Base-by-base conservation (phyloP, 1,140 invertebrate species). In the Brachystomella parvula region DNA sequence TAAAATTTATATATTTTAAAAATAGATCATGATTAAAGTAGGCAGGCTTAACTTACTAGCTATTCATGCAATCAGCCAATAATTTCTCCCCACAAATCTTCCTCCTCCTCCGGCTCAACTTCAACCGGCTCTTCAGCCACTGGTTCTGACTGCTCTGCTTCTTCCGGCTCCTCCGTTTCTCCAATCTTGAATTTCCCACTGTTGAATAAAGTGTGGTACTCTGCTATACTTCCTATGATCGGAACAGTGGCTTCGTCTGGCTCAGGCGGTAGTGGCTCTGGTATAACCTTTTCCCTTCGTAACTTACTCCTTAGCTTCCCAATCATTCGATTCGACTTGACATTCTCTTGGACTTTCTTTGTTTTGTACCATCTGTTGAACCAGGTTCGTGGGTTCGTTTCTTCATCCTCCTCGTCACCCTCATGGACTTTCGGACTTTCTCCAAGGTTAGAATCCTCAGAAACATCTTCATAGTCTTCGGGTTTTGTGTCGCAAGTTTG, bases 341-440 rank as follows among this genome's bases (percentile, higher is more conserved):
- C 74, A 15, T 76, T 71, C 28, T 75, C 75, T 47, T 75, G 75
- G 2, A 76, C 75, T 53, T 73, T 75, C 56, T 75, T 73, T 61
- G 72, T 75, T 44, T 75, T 66, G 44, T 75, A 74, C 76, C 76
- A 76, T 53, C 76, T 56, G 53, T 75, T 73, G 35, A 74, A 74
- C 76, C 76, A 76, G 24, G 75, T 76, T 3, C 72, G 30, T n/a
- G 60, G 60, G 29, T 24, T 62, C 19, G 15, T 6, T 3, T 62
- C 60, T 26, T 62, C 60, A 12, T 62, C 33, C 60, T 53, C 49
- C 24, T 53, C 49, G 12, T 53, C 49, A 19, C 24, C 49, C 24
- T 53, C 49, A 6, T 53, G n/a, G n/a, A n/a, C 49, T 24, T 24
- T 24, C 21, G 9, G 9, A 19, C 15, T 24, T 24, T 53, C 49